These are phyloP conservation scores for Leptinotarsa texana DNA, from an alignment of 1,140 invertebrate species.

Conservation along the genomic window DNA sequence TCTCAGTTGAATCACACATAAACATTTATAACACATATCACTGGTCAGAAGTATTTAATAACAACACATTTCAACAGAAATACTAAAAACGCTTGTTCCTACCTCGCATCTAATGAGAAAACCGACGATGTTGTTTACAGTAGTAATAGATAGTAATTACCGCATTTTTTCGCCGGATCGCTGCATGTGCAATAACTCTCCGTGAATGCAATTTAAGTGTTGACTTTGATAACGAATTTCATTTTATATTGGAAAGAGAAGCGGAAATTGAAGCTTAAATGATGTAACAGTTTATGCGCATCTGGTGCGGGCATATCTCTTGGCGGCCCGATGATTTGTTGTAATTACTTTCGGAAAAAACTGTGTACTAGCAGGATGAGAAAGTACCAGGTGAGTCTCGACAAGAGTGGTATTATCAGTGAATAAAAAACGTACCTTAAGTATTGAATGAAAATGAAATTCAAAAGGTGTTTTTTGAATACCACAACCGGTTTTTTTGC, in stretches of 20 bases:
- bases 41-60: too few relatives aligned
- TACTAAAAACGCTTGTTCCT: neutral
- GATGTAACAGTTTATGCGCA: slow-evolving; percentile 17
- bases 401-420: too few relatives aligned
- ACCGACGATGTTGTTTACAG: neutral
- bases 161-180: neutral
- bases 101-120: slow-evolving; percentile 5
- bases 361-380: too few relatives aligned
- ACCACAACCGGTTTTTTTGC: too few relatives aligned
- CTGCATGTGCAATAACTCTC: slow-evolving; percentile 9
- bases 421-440: too few relatives aligned
- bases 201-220: slow-evolving; percentile 7
- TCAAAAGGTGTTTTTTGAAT: too few relatives aligned
- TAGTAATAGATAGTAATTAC: slow-evolving; percentile 9
- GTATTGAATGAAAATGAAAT: too few relatives aligned
- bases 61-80: too few relatives aligned
- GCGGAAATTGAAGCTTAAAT: slow-evolving; percentile 20
- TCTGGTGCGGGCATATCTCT: neutral
- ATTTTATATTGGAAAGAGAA: slow-evolving; percentile 8
- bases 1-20: too few relatives aligned
- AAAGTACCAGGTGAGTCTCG: too few relatives aligned
- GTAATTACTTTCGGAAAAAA: neutral
- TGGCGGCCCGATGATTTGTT: neutral
- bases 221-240: slow-evolving; percentile 13
- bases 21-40: too few relatives aligned